A percentile compares a stretch with the other conserved stretches of the same genome.
These are phyloP conservation scores for Sarotherodon lohbergeri DNA, from an alignment of 2,113 vertebrate species.

Conservation along the genomic window DNA sequence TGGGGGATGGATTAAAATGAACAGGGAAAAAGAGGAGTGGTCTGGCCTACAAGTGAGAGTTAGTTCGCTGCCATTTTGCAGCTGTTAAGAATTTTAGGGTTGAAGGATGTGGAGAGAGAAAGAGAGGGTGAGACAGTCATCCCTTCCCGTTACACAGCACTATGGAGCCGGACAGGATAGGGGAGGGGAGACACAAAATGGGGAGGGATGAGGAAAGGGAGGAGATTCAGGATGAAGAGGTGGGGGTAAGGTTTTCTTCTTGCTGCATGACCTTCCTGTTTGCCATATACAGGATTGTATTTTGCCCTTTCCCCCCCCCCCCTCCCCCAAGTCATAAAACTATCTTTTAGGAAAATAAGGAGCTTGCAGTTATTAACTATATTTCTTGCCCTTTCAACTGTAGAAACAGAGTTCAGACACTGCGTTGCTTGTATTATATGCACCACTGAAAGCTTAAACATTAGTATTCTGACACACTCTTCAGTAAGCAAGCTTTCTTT, in stretches of 20 bases:
- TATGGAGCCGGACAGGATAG: constrained; percentile 40
- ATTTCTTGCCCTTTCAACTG: too few species aligned
- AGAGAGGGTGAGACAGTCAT: constrained; percentile 9
- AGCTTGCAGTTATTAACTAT: too few species aligned
- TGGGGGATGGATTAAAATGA: constrained; percentile 34
- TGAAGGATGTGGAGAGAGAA: constrained; percentile 15
- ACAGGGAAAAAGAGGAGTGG: constrained; percentile 55
- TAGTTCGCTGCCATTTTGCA: constrained; percentile 60
- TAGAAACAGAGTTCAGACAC: too few species aligned
- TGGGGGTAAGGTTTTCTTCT: not conserved
- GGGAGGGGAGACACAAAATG: constrained; percentile 19
- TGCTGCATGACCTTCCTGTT: not conserved
- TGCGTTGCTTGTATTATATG: too few species aligned
- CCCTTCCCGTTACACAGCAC: constrained; percentile 29
- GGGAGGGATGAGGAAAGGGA: constrained; percentile 28
- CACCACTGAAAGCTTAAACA: too few species aligned
- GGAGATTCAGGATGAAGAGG: constrained; percentile 18
- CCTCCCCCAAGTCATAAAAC: too few species aligned
- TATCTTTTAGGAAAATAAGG: too few species aligned
- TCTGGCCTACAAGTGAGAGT: constrained; percentile 29
- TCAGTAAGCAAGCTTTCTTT: too few species aligned
- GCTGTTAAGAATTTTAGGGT: constrained; percentile 61
- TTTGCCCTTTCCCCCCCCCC: not conserved
- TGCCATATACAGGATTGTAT: not conserved
- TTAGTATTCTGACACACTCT: too few species aligned